Evolutionary conservation across 1,140 invertebrate species (phyloP).

Genomic region (Argopecten irradians): DNA sequence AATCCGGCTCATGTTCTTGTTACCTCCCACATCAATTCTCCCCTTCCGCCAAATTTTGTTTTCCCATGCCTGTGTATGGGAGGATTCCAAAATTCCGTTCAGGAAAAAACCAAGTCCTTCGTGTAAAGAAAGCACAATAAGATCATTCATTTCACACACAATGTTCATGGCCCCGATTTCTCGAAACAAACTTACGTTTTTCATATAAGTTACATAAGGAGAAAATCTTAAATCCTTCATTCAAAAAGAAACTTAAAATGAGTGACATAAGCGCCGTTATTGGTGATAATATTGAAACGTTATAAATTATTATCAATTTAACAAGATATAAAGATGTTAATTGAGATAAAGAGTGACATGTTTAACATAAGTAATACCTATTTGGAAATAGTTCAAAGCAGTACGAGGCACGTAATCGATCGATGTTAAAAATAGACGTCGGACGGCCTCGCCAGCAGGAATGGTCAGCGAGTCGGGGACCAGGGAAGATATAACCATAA

Average conservation of each 20-base stretch:
- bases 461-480: slow-evolving; percentile 18
- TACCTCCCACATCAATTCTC: slow-evolving; percentile 68
- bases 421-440: slow-evolving; percentile 27
- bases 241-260: neutral
- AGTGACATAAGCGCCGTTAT: neutral
- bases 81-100: slow-evolving; percentile 53
- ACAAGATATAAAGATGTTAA: too few species aligned
- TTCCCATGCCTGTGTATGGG: slow-evolving; percentile 63
- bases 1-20: slow-evolving; percentile 69
- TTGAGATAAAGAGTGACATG: too few species aligned
- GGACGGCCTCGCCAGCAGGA: neutral
- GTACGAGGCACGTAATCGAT: neutral
- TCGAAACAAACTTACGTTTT: too few species aligned
- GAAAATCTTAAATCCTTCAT: neutral
- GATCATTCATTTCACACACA: neutral
- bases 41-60: slow-evolving; percentile 67
- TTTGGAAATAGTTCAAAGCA: neutral
- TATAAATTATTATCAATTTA: neutral
- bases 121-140: slow-evolving; percentile 18
- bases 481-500: slow-evolving; percentile 26
- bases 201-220: too few species aligned
- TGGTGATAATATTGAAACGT: neutral
- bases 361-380: too few species aligned
- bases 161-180: too few species aligned
- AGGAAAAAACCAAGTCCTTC: slow-evolving; percentile 52